Evolutionary conservation across 2,888 invertebrate species (phyloP).

Genomic region (Peribatodes rhomboidaria): DNA sequence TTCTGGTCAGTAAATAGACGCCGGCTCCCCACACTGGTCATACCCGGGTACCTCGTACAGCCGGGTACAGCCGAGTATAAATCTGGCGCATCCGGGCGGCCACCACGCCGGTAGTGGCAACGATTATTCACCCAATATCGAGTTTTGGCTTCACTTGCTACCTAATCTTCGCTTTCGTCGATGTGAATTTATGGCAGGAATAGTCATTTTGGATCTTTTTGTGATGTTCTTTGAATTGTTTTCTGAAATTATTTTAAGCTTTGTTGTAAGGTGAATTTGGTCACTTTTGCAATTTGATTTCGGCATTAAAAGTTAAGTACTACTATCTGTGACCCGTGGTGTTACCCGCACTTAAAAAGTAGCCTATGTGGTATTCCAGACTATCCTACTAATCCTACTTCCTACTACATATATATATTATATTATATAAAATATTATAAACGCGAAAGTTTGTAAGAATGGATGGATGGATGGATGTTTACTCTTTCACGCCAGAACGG

Average conservation of each 20-base stretch:
- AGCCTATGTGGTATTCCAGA: too few species aligned
- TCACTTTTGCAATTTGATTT: conserved; percentile 3
- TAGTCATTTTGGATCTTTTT: conserved; percentile 46
- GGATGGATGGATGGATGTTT: too few species aligned
- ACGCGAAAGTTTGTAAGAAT: too few species aligned
- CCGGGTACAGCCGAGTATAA: conserved; percentile 73
- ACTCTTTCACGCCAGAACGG: too few species aligned
- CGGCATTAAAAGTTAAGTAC: not conserved
- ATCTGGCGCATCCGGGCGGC: conserved; percentile 83
- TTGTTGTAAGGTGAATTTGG: conserved; percentile 16
- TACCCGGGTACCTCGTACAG: conserved; percentile 62
- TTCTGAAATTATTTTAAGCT: too few species aligned
- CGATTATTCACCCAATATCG: conserved; percentile 87
- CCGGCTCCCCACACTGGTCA: conserved; percentile 53
- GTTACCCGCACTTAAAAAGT: too few species aligned
- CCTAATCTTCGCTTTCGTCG: conserved; percentile 83
- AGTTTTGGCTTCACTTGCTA: conserved; percentile 85
- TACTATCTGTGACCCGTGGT: too few species aligned
- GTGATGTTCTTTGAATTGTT: conserved; percentile 17
- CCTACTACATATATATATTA: too few species aligned
- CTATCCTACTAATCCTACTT: too few species aligned
- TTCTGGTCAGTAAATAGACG: conserved; percentile 24
- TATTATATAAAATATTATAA: too few species aligned
- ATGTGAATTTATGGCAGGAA: conserved; percentile 70
- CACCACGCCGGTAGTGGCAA: conserved; percentile 84